These are phyloP conservation scores for Melipona bicolor DNA, from an alignment of 2,888 invertebrate species.

Conservation along the genomic window DNA sequence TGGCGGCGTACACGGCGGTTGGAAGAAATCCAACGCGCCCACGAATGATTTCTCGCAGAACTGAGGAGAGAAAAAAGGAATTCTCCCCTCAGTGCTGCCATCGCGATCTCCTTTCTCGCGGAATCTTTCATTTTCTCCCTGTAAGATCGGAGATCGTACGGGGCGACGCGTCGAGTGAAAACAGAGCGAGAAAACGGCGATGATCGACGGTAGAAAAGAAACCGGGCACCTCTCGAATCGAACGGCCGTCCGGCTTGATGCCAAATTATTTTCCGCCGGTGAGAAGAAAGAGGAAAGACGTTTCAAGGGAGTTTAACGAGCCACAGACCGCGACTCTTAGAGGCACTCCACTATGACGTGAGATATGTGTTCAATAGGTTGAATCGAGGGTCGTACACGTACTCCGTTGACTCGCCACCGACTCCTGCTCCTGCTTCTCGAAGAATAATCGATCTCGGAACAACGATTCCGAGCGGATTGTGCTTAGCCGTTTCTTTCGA, in stretches of 20 bases:
- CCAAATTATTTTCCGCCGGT: slow-evolving; percentile 72
- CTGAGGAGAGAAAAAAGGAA: not conserved
- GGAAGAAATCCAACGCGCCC: slow-evolving; percentile 61
- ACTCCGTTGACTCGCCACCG: slow-evolving; percentile 22
- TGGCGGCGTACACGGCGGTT: slow-evolving; percentile 29
- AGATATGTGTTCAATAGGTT: slow-evolving; percentile 64
- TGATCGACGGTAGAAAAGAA: slow-evolving; percentile 71
- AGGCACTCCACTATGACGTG: slow-evolving; percentile 58
- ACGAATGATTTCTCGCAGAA: slow-evolving; percentile 14
- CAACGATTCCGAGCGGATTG: slow-evolving; percentile 45
- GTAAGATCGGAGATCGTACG: not conserved
- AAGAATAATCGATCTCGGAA: slow-evolving; percentile 61
- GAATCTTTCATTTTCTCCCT: slow-evolving; percentile 30
- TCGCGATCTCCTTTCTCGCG: not conserved
- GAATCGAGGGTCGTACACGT: slow-evolving; percentile 35
- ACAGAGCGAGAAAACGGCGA: slow-evolving; percentile 57
- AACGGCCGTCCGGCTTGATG: slow-evolving; percentile 70
- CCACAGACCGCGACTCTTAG: slow-evolving; percentile 59
- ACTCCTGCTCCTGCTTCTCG: slow-evolving; percentile 48
- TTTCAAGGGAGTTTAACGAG: slow-evolving; percentile 35
- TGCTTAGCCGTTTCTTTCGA: slow-evolving; percentile 38
- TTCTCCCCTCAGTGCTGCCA: not conserved
- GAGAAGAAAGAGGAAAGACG: slow-evolving; percentile 26
- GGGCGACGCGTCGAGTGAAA: slow-evolving; percentile 26
- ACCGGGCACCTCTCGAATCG: slow-evolving; percentile 58